Evolutionary conservation across 2,113 vertebrate species (phyloP).

Genomic region (Tylochromis polylepis): DNA sequence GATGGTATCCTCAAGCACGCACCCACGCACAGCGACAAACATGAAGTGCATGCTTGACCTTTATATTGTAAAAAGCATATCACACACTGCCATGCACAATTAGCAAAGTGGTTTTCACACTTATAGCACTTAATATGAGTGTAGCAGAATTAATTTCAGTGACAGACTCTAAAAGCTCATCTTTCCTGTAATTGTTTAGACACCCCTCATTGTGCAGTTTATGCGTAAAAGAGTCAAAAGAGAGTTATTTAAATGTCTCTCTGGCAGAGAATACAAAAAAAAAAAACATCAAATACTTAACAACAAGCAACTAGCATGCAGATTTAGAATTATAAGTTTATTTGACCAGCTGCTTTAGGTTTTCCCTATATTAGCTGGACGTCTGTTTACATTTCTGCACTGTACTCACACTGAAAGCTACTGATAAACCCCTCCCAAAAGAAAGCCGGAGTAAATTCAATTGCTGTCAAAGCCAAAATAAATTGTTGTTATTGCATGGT

Average conservation of each 20-base stretch:
- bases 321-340: background rate
- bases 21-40: background rate
- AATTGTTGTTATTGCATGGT: background rate
- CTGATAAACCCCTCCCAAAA: background rate
- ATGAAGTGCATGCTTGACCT: constrained; percentile 28
- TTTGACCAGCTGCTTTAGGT: background rate
- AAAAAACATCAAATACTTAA: background rate
- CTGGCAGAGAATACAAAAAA: background rate
- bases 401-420: background rate
- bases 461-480: background rate
- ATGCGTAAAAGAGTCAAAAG: background rate
- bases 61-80: constrained; percentile 21
- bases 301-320: background rate
- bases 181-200: constrained; percentile 13
- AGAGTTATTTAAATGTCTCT: background rate
- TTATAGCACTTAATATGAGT: constrained; percentile 11
- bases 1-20: constrained; percentile 10
- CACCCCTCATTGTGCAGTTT: background rate
- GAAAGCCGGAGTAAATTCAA: background rate
- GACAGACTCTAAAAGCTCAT: background rate
- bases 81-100: constrained; percentile 21
- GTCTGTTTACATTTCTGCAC: background rate
- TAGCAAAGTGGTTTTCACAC: constrained; percentile 4
- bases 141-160: constrained; percentile 25
- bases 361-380: background rate